Base-by-base conservation (phyloP, 2,888 invertebrate genomes). In the Perizoma flavofasciatum region DNA sequence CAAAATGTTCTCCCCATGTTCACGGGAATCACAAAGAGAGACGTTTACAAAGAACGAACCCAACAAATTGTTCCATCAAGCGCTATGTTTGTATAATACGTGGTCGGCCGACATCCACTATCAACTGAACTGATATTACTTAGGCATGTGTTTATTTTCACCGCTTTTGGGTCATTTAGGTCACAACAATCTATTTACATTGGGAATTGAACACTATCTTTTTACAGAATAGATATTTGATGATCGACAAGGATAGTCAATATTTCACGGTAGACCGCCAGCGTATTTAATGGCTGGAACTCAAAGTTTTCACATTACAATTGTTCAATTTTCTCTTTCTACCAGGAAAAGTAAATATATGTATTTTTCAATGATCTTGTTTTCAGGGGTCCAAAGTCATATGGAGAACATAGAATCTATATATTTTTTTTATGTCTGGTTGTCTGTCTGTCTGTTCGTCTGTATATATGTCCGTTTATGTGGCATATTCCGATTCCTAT, bases 1-100 rank as follows among this genome's bases (percentile, higher is more conserved):
- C 88, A 88, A 89, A 89, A 88, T 83, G 84, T 88, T 88, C 85
- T 85, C 87, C 86, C 85, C 82, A 80, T 79, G 84, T 83, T 82
- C 79, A 77, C 79, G 78, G 76, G 80, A 85, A 83, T 88, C 86
- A 88, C 88, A 88, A 88, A 87, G 88, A 86, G 86, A 78, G 82
- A 81, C 84, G 82, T 79, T 84, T 82, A 87, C 88, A 87, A 88
- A 88, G 89, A 89, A 86, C 85, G 78, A 79, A 71, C 79, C 79
- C 81, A 88, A 88, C 88, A 88, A 88, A 89, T 88, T 84, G 88
- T 82, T 77, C 81, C 82, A 85, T 85, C 88, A 85, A 82, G 85
- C 82, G 77, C 71, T 71, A 74, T 77, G 84, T 83, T 85, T 83
- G 78, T 74, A 79, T 84, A 81, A 81, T 80, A 75, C 78, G 82